phyloP scores from a whole-genome alignment of 2,888 invertebrate genomes.

The Celastrina argiolus region DNA sequence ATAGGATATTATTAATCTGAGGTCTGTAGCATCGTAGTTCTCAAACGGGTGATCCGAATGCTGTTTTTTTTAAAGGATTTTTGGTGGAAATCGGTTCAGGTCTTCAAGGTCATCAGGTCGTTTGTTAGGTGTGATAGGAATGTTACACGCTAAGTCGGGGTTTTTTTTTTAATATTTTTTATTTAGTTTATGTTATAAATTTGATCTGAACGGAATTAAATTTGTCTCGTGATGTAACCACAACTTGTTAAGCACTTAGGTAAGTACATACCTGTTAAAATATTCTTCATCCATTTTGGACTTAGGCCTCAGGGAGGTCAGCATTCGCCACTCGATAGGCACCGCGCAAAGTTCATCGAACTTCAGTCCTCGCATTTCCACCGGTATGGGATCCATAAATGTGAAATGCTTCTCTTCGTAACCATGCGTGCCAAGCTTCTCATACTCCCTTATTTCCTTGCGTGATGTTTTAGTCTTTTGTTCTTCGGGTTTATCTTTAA shows the following conservation, averaged over 20 bases:
- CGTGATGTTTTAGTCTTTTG: slow-evolving; percentile 86
- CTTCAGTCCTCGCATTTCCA: slow-evolving; percentile 86
- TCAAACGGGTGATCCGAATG: no score
- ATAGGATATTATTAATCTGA: no score
- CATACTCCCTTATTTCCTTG: slow-evolving; percentile 82
- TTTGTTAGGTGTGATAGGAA: no score
- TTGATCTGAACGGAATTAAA: no score
- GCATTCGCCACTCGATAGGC: slow-evolving; percentile 95
- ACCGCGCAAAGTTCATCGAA: slow-evolving; percentile 89
- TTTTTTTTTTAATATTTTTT: no score
- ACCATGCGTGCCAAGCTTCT: slow-evolving; percentile 80
- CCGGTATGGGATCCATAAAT: slow-evolving; percentile 87
- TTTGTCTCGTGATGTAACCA: no score
- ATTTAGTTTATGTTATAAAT: no score
- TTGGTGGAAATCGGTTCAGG: no score
- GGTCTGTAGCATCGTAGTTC: no score
- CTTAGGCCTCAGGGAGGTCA: slow-evolving; percentile 91
- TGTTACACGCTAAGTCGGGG: no score
- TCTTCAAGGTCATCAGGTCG: no score
- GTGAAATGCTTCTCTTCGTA: slow-evolving; percentile 72
- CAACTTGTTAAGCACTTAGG: slow-evolving; percentile 36
- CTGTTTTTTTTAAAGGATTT: no score
- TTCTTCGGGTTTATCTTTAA: slow-evolving; percentile 82
- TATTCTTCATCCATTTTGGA: slow-evolving; percentile 90
- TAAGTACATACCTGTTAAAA: slow-evolving; percentile 81